phyloP scores from a whole-genome alignment of 2,888 invertebrate genomes.

The Microctonus brassicae region DNA sequence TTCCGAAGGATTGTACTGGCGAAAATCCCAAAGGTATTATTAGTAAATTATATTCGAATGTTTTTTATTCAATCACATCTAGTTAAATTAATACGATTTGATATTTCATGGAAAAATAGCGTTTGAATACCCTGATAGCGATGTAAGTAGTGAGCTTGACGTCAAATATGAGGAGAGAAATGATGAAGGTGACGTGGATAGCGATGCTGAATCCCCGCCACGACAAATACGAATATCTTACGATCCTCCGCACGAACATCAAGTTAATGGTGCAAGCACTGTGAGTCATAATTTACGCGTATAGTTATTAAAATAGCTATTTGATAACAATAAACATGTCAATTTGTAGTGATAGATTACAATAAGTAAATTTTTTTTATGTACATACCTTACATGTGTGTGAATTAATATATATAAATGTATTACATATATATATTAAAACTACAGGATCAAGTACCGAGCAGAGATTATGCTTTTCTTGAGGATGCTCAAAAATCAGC shows the following conservation, averaged over 20 bases:
- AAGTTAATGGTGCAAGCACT: slow-evolving; percentile 66
- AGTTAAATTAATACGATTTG: neutral
- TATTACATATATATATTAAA: neutral
- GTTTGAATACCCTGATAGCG: slow-evolving; percentile 72
- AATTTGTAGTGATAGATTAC: neutral
- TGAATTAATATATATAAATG: neutral
- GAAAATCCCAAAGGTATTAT: slow-evolving; percentile 76
- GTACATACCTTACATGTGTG: neutral
- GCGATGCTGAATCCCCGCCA: slow-evolving; percentile 70
- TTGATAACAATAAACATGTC: neutral
- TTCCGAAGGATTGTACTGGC: slow-evolving; percentile 91
- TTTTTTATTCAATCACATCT: neutral
- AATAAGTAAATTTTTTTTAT: too few relatives aligned
- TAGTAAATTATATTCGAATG: slow-evolving; percentile 58
- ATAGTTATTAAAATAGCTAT: neutral
- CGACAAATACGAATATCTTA: slow-evolving; percentile 52
- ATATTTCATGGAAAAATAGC: slow-evolving; percentile 54
- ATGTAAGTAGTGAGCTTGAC: slow-evolving; percentile 72
- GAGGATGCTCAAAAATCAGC: slow-evolving; percentile 63
- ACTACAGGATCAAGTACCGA: slow-evolving; percentile 58
- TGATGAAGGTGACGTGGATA: slow-evolving; percentile 75
- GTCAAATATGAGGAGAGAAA: slow-evolving; percentile 70
- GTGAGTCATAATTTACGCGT: slow-evolving; percentile 47
- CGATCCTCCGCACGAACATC: slow-evolving; percentile 66
- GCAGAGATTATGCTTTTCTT: slow-evolving; percentile 57